Base-by-base conservation (phyloP, 2,888 invertebrate genomes). In the Mellilla xanthometata region DNA sequence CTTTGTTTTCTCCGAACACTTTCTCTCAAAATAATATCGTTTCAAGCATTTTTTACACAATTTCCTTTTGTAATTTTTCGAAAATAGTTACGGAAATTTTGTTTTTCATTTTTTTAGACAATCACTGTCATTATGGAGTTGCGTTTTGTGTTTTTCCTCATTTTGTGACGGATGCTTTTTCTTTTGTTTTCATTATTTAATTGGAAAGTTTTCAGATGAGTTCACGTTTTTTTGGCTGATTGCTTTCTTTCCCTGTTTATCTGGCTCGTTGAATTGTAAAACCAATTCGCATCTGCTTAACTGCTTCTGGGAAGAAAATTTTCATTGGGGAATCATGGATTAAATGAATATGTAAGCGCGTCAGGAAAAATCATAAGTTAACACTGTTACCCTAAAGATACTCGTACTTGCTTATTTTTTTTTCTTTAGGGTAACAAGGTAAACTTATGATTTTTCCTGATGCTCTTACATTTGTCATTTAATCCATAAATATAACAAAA, bases 1-100 rank as follows among this genome's bases (percentile, higher is more conserved):
- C 77, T 77, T 84, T 85, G 84, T 85, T 81, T 81, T 67, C 66
- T 58, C 64, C 68, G 64, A 69, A 72, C 60, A 65, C 53, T 69
- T 67, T 58, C 66, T 65, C 68, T 64, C 56, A 74, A 79, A 83
- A 82, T 76, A 76, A 81, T 76, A 77, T 76, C 72, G 72, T 62
- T 59, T 66, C 57, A 32, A 78, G 76, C 72, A 74, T 73, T 73
- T 76, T 70, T 67, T 60, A 51, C 54, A 54, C 54, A 68, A 70
- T 70, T 73, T 72, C 68, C 72, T 65, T 69, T 69, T 59, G 54
- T 44, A 58, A 56, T 43, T 58, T 65, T 56, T 61, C 52, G 55
- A 60, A 38, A 57, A 62, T 72, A 74, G 69, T 73, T 59, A 58
- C 58, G 68, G 67, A 71, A 73, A 68, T 74, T 63, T 48, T 54